Conservation (phyloP, 2,113 vertebrate species). For the Psettodes erumei region DNA sequence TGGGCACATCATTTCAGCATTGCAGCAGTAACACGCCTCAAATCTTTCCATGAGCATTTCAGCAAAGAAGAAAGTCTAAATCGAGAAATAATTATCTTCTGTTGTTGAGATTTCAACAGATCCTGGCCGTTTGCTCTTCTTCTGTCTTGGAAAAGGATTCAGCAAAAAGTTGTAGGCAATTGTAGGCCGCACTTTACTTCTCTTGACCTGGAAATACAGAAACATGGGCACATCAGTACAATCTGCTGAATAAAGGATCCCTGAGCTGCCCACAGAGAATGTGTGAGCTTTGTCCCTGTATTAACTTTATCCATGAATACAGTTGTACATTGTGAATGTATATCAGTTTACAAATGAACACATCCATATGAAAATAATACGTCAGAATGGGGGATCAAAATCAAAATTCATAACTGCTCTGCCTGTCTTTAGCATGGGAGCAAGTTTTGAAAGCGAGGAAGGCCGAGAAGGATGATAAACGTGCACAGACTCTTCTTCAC, state of each 20-base stretch:
- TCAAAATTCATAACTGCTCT: conserved; percentile 39
- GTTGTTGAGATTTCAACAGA: conserved; percentile 1
- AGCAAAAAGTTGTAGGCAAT: not conserved
- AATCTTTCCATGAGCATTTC: conserved; percentile 19
- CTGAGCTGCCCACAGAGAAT: too few relatives aligned
- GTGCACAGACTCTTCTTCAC: conserved; percentile 33
- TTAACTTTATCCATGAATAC: too few relatives aligned
- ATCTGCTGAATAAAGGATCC: too few relatives aligned
- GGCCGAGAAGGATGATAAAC: conserved; percentile 29
- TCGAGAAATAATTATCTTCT: conserved; percentile 27
- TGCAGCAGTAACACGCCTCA: conserved; percentile 15
- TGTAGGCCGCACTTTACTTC: not conserved
- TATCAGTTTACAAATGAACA: too few relatives aligned
- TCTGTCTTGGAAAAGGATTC: not conserved
- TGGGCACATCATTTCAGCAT: conserved; percentile 22
- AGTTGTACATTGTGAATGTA: too few relatives aligned
- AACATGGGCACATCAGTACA: too few relatives aligned
- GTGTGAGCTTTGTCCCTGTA: too few relatives aligned
- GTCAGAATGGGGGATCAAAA: too few relatives aligned
- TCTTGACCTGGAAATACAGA: too few relatives aligned
- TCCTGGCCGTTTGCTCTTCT: not conserved
- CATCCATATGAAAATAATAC: too few relatives aligned
- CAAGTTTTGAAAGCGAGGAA: conserved; percentile 23
- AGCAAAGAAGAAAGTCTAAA: not conserved
- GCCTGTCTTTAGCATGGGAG: not conserved